phyloP scores from a whole-genome alignment of 2,888 invertebrate genomes.

The Platerodrilus igneus region DNA sequence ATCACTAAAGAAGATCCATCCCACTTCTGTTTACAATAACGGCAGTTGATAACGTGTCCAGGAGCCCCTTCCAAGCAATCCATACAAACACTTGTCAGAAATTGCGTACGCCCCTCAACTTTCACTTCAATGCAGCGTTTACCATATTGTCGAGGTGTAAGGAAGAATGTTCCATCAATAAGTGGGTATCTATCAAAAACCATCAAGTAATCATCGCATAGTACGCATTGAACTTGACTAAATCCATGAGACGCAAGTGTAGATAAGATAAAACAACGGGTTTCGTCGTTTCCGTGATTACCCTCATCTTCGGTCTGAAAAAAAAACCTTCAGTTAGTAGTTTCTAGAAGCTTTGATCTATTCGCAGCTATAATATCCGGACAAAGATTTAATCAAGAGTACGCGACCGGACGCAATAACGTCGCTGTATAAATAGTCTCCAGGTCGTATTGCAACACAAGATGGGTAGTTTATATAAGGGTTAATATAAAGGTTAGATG shows the following conservation, averaged over 20 bases:
- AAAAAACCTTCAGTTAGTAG: constrained; percentile 20
- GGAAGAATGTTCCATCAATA: constrained; percentile 96
- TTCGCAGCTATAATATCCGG: constrained; percentile 31
- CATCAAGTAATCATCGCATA: constrained; percentile 82
- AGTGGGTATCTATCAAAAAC: constrained; percentile 97
- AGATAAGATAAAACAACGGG: constrained; percentile 91
- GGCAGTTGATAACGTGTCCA: constrained; percentile 73
- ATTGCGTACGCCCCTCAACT: constrained; percentile 85
- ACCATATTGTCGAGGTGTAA: constrained; percentile 89
- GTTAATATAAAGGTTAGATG: no score
- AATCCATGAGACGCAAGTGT: constrained; percentile 89
- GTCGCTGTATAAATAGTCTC: constrained; percentile 22
- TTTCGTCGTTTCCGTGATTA: constrained; percentile 97
- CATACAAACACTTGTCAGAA: constrained; percentile 92
- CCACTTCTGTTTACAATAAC: constrained; percentile 83
- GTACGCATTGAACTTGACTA: constrained; percentile 78
- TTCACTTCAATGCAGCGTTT: constrained; percentile 85
- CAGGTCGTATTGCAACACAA: no score
- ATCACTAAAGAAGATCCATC: constrained; percentile 90
- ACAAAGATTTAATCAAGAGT: constrained; percentile 25
- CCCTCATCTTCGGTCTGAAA: constrained; percentile 96
- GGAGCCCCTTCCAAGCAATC: constrained; percentile 81
- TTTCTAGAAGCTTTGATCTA: constrained; percentile 18
- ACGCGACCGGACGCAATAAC: constrained; percentile 31
- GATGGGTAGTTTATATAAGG: no score